Percentiles rank a stretch among this genome's conserved stretches.
phyloP scores from a whole-genome alignment of 2,888 invertebrate species.

The Lysandra coridon region DNA sequence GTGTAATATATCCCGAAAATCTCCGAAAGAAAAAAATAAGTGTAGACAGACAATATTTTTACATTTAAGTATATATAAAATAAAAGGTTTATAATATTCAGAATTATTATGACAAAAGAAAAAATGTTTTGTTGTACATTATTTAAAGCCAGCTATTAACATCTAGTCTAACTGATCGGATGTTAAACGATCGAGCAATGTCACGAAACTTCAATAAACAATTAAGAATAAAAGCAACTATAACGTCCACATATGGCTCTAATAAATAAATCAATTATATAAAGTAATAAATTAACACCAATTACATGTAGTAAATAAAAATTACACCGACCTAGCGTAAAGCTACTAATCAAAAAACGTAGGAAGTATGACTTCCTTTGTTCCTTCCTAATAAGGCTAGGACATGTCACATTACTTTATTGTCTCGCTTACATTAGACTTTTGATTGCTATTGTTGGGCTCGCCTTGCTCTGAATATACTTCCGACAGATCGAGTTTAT shows the following conservation, averaged over 20 bases:
- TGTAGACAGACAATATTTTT: too few species aligned
- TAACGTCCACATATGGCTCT: not conserved
- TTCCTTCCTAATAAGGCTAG: constrained; percentile 5
- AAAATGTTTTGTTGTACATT: too few species aligned
- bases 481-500: constrained; percentile 23
- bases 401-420: constrained; percentile 17
- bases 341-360: not conserved
- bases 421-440: constrained; percentile 19
- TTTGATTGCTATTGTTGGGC: constrained; percentile 16
- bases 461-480: constrained; percentile 31
- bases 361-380: constrained; percentile 24
- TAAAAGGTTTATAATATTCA: too few species aligned
- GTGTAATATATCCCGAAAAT: too few species aligned
- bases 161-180: not conserved
- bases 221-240: not conserved
- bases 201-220: not conserved
- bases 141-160: too few species aligned
- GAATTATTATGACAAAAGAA: too few species aligned
- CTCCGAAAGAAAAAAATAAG: too few species aligned
- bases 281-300: constrained; percentile 6
- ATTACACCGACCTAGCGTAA: not conserved
- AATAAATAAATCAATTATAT: constrained; percentile 14
- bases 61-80: too few species aligned
- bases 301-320: constrained; percentile 18
- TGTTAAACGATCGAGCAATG: not conserved